Evolutionary conservation across 2,113 vertebrate genomes (phyloP), one percentile per base, ranked within the genome.

Genomic region (Corythoichthys haematopterus): DNA sequence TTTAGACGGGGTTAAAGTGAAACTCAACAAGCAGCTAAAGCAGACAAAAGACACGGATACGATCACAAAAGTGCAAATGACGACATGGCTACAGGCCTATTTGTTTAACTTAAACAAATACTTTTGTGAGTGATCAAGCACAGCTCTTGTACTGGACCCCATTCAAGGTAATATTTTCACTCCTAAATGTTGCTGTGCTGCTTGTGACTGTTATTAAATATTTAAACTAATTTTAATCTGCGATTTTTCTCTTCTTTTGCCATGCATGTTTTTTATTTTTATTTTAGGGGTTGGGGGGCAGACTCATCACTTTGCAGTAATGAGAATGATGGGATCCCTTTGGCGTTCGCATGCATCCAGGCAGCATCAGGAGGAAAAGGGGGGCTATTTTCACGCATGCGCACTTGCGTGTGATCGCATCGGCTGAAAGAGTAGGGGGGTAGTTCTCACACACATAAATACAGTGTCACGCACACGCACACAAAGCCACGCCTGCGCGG

Each of bases 401-500:
- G 84, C 83, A 82, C 4, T 9, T 28, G 15, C 51, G 8, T 53
- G 78, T 80, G 53, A 83, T 80, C 86, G 84, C 85, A 85, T 80
- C 77, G 66, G 65, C 65, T 16, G 65, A 55, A 35, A 46, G 48
- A 20, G 45, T 33, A 3, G 12, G 55, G 33, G 33, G 11, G 9
- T 78, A 78, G 84, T 88, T 84, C 87, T 77, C 51, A 20, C 48
- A 13, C 48, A 15, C 48, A 16, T 12, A 51, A 43, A 43, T 43
- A 43, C 40, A 43, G 6, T 43, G 40, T 43, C 48, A 16, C 14
- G 48, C 48, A 51, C 52, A 52, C 20, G 52, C 8, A 28, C 20
- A 62, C 86, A 85, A 84, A 81, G 78, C 87, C 80, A 89, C 90
- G 88, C 89, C 88, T 92, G 92, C 90, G 92, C 89, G 69, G 80